Evolutionary conservation across 2,113 vertebrate genomes (phyloP).

Genomic region (Microtus richardsoni): DNA sequence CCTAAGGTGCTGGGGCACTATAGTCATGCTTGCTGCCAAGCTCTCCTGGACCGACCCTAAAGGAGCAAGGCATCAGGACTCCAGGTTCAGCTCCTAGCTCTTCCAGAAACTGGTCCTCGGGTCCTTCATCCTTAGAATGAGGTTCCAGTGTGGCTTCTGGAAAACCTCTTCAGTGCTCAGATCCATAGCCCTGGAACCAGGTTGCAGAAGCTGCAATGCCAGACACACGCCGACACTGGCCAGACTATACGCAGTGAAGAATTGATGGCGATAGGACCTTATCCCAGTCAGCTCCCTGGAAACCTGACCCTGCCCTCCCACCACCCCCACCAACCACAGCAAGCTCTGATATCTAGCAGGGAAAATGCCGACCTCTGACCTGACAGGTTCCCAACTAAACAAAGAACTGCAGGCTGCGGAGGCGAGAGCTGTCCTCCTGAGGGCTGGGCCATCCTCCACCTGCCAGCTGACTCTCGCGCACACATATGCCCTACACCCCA

Average conservation of each 20-base stretch:
- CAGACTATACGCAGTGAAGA: background rate
- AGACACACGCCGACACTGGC: background rate
- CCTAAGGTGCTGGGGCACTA: background rate
- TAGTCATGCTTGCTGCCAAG: accelerated
- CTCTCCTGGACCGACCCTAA: background rate
- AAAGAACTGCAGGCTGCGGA: slow-evolving; percentile 64
- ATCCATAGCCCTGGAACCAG: background rate
- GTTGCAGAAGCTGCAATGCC: background rate
- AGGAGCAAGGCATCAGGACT: background rate
- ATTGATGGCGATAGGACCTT: background rate
- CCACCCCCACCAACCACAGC: background rate
- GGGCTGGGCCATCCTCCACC: slow-evolving; percentile 60
- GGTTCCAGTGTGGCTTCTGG: background rate
- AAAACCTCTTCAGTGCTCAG: background rate
- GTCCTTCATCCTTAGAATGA: background rate
- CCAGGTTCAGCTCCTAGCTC: background rate
- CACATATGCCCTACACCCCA: slow-evolving; percentile 9
- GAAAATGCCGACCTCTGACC: slow-evolving; percentile 72
- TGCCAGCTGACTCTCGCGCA: slow-evolving; percentile 69
- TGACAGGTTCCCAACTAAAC: slow-evolving; percentile 57
- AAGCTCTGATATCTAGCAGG: slow-evolving; percentile 49
- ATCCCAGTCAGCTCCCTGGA: background rate
- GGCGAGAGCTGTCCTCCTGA: background rate
- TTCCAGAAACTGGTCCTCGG: background rate
- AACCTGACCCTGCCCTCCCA: slow-evolving; percentile 48